These are phyloP conservation scores for Rhabdornis inornatus DNA, from an alignment of 2,113 vertebrate species.

Conservation along the genomic window DNA sequence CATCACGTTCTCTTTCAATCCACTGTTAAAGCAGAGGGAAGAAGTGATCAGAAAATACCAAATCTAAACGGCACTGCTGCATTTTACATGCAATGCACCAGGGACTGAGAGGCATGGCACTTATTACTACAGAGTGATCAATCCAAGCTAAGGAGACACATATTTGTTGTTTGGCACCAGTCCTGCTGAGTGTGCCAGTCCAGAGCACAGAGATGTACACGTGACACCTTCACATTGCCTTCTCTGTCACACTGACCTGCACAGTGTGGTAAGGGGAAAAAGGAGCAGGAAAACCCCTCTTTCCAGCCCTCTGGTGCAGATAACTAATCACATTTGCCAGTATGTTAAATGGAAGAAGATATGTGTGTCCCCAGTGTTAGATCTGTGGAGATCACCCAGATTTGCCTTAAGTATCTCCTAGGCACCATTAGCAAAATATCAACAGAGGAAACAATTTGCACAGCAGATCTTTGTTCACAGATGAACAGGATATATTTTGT, in stretches of 20 bases:
- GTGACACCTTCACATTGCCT: background rate
- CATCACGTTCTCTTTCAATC: fast-evolving
- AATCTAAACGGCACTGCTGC: background rate
- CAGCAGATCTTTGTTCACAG: background rate
- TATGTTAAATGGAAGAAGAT: background rate
- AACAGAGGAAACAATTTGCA: background rate
- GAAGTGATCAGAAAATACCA: background rate
- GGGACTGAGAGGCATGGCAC: background rate
- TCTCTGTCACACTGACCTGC: background rate
- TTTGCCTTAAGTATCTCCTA: background rate
- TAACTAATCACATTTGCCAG: background rate
- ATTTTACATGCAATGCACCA: background rate
- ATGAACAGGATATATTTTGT: background rate
- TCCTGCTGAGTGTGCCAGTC: fast-evolving
- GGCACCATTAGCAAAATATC: background rate
- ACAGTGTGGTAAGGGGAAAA: background rate
- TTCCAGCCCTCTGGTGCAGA: background rate
- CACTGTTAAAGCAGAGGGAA: background rate
- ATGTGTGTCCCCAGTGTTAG: fast-evolving
- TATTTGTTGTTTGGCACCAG: background rate
- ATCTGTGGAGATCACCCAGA: background rate
- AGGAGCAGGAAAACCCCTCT: background rate
- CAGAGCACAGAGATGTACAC: fast-evolving
- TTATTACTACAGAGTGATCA: background rate
- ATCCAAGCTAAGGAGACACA: background rate